Base-by-base conservation (phyloP, 2,888 invertebrate genomes). In the Chymomyza caudatula region DNA sequence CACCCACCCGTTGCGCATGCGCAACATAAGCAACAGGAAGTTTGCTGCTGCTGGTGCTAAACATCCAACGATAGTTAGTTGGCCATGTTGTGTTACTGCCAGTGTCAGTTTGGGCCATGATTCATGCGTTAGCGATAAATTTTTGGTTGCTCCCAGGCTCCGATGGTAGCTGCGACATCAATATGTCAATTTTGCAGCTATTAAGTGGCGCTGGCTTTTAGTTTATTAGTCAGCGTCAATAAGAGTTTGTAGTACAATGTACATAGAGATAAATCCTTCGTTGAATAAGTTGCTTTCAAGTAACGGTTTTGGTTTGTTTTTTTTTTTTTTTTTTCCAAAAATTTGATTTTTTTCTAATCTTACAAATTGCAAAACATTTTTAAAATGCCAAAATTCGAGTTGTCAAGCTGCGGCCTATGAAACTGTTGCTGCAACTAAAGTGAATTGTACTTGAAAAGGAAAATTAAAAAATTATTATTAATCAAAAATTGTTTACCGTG, bases 181-280 rank as follows among this genome's bases (percentile, higher is more conserved):
- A 58, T 58, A 58, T 49, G 58, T 58, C 58, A 47, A 58, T 58
- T 47, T 47, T 44, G 47, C 47, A 17, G 20, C 58, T 58, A 58
- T 58, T 58, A 58, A 58, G 47, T 58, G 58, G 58, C 58, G 58
- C 58, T 58, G 22, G 44, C 25, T 58, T 23, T n/a, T 57, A 47
- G 57, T 57, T 44, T 44, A 47, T 15, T 47, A 47, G 19, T 17
- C 2, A 17, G 47, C 11, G 29, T 37, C 29, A 37, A 11, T 11
- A 11, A 11, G 29, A 37, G 2, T 8, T 37, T 37, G 29, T 37
- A 13, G 29, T 37, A 37, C 29, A 37, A 4, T 49, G 20, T 17
- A n/a, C n/a, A 47, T 13, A 47, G 0, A 47, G 5, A 47, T 47
- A 47, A 5, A 47, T 47, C 3, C 5, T 37, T 11, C 11, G 11